phyloP scores from a whole-genome alignment of 2,797 vertebrate species.

The Pelochelys cantorii region DNA sequence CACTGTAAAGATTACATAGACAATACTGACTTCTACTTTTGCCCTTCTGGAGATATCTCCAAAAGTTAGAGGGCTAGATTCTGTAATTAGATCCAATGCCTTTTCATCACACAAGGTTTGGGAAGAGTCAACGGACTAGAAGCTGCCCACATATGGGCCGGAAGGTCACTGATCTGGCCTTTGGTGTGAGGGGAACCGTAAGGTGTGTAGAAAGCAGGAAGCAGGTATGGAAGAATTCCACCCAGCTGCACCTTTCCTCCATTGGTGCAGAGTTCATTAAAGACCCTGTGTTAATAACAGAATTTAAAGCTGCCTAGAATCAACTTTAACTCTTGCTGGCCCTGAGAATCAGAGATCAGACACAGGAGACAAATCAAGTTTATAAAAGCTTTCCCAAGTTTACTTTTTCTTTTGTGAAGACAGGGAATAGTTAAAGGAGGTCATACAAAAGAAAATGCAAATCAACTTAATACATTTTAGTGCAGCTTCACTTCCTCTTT shows the following conservation, averaged over 20 bases:
- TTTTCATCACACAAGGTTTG: background rate
- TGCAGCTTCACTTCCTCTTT: background rate
- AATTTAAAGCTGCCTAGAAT: constrained; percentile 16
- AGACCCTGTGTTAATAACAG: background rate
- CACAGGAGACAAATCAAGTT: background rate
- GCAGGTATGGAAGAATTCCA: background rate
- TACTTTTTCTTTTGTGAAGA: background rate
- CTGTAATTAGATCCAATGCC: background rate
- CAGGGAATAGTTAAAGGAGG: background rate
- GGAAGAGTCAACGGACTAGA: background rate
- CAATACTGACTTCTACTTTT: background rate
- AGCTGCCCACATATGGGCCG: background rate
- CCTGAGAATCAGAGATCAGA: background rate
- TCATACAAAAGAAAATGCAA: background rate
- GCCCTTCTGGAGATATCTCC: background rate
- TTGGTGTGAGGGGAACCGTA: background rate
- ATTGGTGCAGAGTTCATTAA: background rate
- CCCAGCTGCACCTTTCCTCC: background rate
- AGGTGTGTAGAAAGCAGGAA: background rate
- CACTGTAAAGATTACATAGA: background rate
- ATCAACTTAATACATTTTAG: background rate
- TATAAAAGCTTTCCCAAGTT: background rate
- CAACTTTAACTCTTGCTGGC: constrained; percentile 6
- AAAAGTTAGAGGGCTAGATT: background rate
- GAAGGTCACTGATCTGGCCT: background rate